Base-by-base conservation (phyloP, 2,888 invertebrate species). In the Digitonthophagus gazella region DNA sequence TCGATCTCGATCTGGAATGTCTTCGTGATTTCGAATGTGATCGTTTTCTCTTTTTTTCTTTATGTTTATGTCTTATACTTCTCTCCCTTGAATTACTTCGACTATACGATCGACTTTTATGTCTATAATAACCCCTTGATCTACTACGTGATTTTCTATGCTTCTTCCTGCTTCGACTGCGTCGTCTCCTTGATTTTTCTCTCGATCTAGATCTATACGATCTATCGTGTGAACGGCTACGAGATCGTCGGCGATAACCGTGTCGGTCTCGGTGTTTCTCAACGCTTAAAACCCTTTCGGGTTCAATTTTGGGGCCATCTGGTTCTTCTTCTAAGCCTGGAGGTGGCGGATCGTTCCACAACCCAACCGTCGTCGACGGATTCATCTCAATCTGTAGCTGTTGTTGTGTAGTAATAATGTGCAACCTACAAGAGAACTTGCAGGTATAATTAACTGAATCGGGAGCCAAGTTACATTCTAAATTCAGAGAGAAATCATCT, bases 371-470 rank as follows among this genome's bases (percentile, higher is more conserved):
- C 56, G 78, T 74, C 28, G 75, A 73, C 63, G 78, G 76, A 73
- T 79, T 80, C 82, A 81, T 82, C 77, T 71, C 68, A 68, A 11
- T 54, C 58, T 28, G 19, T 64, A 65, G n/a, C n/a, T n/a, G n/a
- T n/a, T n/a, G n/a, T n/a, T n/a, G 69, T 58, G 68, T 58, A 63
- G 58, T 65, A 64, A 64, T 44, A 61, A 65, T 70, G 72, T 77
- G 78, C 74, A 76, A 82, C 83, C 83, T 83, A 83, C 82, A 83
- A 83, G 81, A 83, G 83, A 83, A 83, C 83, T 83, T 83, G 82
- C 82, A 83, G 82, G 82, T 83, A 83, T 83, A 83, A 76, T 82
- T 80, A 82, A 79, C 81, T 80, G 81, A 78, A 77, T 79, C 77
- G 11, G 28, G 76, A 74, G 76, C 73, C 70, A 73, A 71, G 14